phyloP scores from a whole-genome alignment of 2,888 invertebrate genomes.

The Polylopha cassiicola region DNA sequence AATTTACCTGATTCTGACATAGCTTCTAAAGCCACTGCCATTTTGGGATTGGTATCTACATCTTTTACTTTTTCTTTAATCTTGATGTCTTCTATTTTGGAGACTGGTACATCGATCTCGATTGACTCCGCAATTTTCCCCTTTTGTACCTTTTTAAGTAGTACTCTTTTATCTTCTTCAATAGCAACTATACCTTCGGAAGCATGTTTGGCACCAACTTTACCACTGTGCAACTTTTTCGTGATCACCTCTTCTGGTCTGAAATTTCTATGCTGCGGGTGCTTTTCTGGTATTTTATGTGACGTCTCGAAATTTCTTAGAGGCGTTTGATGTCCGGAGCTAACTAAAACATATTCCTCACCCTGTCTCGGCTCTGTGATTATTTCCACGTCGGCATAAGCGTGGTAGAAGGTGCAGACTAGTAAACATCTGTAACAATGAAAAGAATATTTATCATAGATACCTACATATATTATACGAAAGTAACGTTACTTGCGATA shows the following conservation, averaged over 20 bases:
- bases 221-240: slow-evolving; percentile 57
- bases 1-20: slow-evolving; percentile 71
- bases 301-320: slow-evolving; percentile 81
- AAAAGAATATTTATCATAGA: slow-evolving; percentile 32
- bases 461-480: slow-evolving; percentile 36
- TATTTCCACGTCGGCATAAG: slow-evolving; percentile 74
- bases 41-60: slow-evolving; percentile 61
- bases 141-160: slow-evolving; percentile 56
- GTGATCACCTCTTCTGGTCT: slow-evolving; percentile 64
- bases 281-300: slow-evolving; percentile 81
- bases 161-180: slow-evolving; percentile 64
- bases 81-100: slow-evolving; percentile 68
- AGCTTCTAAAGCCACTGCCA: slow-evolving; percentile 65
- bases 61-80: slow-evolving; percentile 71
- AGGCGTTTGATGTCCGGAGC: slow-evolving; percentile 71
- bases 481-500: slow-evolving; percentile 36
- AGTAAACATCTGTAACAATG: slow-evolving; percentile 74
- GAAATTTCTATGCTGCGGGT: slow-evolving; percentile 53
- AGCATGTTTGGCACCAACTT: slow-evolving; percentile 47
- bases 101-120: slow-evolving; percentile 68
- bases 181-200: slow-evolving; percentile 67
- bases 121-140: slow-evolving; percentile 60
- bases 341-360: slow-evolving; percentile 81
- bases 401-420: slow-evolving; percentile 61
- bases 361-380: slow-evolving; percentile 81